Base-by-base conservation (phyloP, 2,797 vertebrate species). In the Argyrosomus regius region DNA sequence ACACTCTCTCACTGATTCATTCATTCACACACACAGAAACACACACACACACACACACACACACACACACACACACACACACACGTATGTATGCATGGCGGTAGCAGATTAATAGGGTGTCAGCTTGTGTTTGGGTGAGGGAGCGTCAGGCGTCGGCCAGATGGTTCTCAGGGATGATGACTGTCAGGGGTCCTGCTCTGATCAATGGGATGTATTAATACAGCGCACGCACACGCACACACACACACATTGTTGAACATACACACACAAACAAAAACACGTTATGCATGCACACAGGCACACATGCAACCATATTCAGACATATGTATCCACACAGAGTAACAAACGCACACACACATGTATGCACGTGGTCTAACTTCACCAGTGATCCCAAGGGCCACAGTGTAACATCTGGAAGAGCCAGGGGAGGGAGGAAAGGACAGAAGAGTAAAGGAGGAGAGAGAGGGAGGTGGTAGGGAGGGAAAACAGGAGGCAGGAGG, bases 141-240 rank as follows among this genome's bases (percentile, higher is more conserved):
- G 97, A 97, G 97, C 98, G 97, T 96, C 96, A 98, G 97, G 97
- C 97, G 96, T 97, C 95, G 95, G 97, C 97, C 98, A 99, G 98
- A 99, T 99, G 98, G 98, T 98, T 94, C 98, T 98, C 97, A 96
- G 96, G 96, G 97, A 97, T 98, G 98, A 99, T 98, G 98, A 98
- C 98, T 98, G 98, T 99, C 98, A 99, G 98, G 97, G 98, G 98
- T 99, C 98, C 97, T 98, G 98, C 98, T 98, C 98, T 99, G 98
- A 99, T 99, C 98, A 99, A 99, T 99, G 98, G 97, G 97, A 97
- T 98, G 97, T 99, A 99, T 99, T 99, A 99, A 99, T 98, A 99
- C 97, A 97, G 87, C 90, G 78, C 87, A 84, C 87, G 54, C 35
- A 6, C 80, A 62, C 77, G 31, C 56, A 41, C 53, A 50, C 63